These are phyloP conservation scores for Thamnaconus septentrionalis DNA, from an alignment of 2,113 vertebrate genomes.

Conservation along the genomic window DNA sequence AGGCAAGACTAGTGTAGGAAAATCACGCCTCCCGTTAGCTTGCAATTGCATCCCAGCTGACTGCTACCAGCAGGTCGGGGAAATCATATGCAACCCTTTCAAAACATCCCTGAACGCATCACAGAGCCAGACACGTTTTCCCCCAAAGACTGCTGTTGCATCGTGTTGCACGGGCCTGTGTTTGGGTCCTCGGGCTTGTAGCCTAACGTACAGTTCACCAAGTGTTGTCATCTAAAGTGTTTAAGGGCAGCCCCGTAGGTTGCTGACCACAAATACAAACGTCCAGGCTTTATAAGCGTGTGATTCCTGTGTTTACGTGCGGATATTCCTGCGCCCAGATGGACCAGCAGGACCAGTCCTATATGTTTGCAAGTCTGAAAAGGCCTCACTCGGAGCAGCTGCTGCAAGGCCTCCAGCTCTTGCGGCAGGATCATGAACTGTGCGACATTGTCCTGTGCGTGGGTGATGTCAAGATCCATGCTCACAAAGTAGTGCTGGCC, in stretches of 20 bases:
- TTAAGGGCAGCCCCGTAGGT: background rate
- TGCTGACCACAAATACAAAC: slow-evolving; percentile 15
- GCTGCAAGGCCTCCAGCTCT: slow-evolving; percentile 94
- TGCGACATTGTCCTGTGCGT: slow-evolving; percentile 94
- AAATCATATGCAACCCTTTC: background rate
- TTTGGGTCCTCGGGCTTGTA: background rate
- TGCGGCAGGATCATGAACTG: slow-evolving; percentile 94
- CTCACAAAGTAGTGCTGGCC: slow-evolving; percentile 96
- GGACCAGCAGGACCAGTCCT: slow-evolving; percentile 93
- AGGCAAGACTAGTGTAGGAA: slow-evolving; percentile 8
- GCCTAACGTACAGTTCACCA: background rate
- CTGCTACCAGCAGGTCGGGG: background rate
- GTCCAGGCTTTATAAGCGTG: background rate
- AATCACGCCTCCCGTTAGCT: slow-evolving; percentile 18
- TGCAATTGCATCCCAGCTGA: background rate
- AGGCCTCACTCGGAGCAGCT: slow-evolving; percentile 96
- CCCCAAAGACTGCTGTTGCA: slow-evolving; percentile 1
- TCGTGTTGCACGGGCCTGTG: slow-evolving; percentile 7
- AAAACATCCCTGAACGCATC: slow-evolving; percentile 12
- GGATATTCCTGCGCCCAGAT: slow-evolving; percentile 77
- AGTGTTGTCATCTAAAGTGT: background rate
- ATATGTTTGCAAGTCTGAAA: slow-evolving; percentile 96
- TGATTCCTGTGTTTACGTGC: slow-evolving; percentile 11
- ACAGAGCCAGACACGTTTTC: background rate
- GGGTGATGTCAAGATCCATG: slow-evolving; percentile 95